Percentiles rank a stretch among this genome's conserved stretches.
Conservation (phyloP, 2,797 vertebrate species). For the Tympanoctomys barrerae region DNA sequence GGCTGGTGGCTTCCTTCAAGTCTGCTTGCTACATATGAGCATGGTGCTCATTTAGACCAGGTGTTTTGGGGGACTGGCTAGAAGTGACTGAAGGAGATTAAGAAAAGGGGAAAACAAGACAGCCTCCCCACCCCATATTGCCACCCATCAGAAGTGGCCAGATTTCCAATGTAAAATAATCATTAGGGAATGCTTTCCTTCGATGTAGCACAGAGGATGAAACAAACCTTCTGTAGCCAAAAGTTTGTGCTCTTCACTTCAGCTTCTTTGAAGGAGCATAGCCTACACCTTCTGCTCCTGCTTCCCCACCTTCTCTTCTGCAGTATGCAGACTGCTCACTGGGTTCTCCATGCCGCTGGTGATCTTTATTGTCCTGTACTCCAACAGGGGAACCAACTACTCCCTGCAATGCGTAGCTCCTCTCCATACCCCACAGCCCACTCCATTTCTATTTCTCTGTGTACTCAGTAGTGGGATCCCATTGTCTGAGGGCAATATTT, state of each 20-base stretch:
- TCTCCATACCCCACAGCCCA: background rate
- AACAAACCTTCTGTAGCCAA: background rate
- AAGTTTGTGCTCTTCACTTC: background rate
- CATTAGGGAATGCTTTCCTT: background rate
- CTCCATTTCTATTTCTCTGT: background rate
- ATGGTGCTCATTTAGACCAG: background rate
- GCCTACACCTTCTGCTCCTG: background rate
- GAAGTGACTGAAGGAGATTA: background rate
- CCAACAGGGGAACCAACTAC: background rate
- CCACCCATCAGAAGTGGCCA: background rate
- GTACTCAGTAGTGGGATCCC: background rate
- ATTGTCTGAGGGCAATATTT: conserved; percentile 21
- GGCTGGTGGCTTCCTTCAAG: background rate
- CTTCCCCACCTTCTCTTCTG: background rate
- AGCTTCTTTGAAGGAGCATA: background rate
- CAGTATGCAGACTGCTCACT: background rate
- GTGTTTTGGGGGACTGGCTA: background rate
- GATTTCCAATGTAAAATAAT: conserved; percentile 26
- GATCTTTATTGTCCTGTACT: conserved; percentile 5
- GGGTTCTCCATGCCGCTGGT: background rate
- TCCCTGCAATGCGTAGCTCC: background rate
- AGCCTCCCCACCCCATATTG: background rate
- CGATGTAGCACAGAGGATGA: background rate
- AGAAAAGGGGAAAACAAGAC: background rate
- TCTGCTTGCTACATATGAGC: background rate